phyloP scores from a whole-genome alignment of 2,797 vertebrate species.

The Sphaeramia orbicularis region DNA sequence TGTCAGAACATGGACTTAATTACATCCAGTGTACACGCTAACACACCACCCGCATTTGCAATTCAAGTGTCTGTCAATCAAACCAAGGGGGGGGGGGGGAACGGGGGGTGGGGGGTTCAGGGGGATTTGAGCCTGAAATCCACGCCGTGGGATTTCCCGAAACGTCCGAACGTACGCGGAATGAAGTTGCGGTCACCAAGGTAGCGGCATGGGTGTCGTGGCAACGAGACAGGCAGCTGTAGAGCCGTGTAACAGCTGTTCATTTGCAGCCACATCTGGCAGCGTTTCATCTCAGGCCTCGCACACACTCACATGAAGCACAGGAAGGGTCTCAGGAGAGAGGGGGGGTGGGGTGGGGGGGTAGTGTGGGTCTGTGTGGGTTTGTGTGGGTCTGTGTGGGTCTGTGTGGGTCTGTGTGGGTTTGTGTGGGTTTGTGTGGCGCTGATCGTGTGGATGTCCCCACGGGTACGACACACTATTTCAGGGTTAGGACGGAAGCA shows the following conservation, averaged over 20 bases:
- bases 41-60: conserved; percentile 21
- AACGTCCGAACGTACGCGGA: conserved; percentile 17
- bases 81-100: neutral
- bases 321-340: conserved; percentile 46
- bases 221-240: conserved; percentile 69
- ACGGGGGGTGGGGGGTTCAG: neutral
- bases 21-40: conserved; percentile 41
- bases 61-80: conserved; percentile 32
- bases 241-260: conserved; percentile 79
- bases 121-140: conserved; percentile 14
- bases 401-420: too few relatives aligned
- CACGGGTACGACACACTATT: neutral
- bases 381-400: conserved; percentile 11
- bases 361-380: too few relatives aligned
- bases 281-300: conserved; percentile 32
- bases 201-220: conserved; percentile 52
- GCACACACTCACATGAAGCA: conserved; percentile 3
- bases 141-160: conserved; percentile 6
- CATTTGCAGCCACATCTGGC: conserved; percentile 83
- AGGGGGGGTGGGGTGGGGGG: too few relatives aligned
- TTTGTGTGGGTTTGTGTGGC: conserved; percentile 10
- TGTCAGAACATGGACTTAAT: conserved; percentile 66
- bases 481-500: too few relatives aligned
- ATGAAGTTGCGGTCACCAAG: conserved; percentile 53
- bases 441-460: neutral